Evolutionary conservation across 1,140 invertebrate species (phyloP), one percentile per base, ranked within the genome.

Genomic region (Cotesia typhae): DNA sequence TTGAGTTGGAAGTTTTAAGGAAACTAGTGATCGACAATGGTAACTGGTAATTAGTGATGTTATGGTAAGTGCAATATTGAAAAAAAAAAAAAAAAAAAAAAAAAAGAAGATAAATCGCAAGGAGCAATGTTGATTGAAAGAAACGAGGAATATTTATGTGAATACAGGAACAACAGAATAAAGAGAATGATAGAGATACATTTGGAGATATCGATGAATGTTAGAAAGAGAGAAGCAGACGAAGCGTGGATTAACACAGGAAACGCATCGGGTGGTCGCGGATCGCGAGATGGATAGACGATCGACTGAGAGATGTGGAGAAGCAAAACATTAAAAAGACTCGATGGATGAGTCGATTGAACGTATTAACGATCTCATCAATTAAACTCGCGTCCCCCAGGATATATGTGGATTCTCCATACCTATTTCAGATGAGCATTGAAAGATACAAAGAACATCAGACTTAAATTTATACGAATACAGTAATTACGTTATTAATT

Each of bases 361-460:
- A 74, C 75, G 79, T 82, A 82, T 82, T 82, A 82, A 82, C 81
- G 81, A 82, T 82, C 81, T 81, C 81, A 80, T 82, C 81, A 77
- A 82, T 82, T 82, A 82, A 68, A 60, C 55, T 47, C 28, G 59
- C 20, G 70, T 59, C 53, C 36, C 68, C 17, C 14, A 28, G 57
- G 57, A 59, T 20, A 47, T 47, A 47, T 47, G 3, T 17, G 64
- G 57, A 63, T n/a, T n/a, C 64, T 74, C 17, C 63, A 17, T 55
- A 57, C n/a, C 52, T 6, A 52, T 69, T 9, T 41, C 1, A 37
- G 63, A 63, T 52, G 38, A 47, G 28, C 60, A 47, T 10, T 53
- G 3, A 81, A 79, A 79, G 80, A 81, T 76, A 77, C 74, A 76
- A 81, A 82, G 41, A 47, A 7, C 41, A 47, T 6, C 41, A 47